Conservation (phyloP, 2,113 vertebrate species). For the Ascaphus truei region DNA sequence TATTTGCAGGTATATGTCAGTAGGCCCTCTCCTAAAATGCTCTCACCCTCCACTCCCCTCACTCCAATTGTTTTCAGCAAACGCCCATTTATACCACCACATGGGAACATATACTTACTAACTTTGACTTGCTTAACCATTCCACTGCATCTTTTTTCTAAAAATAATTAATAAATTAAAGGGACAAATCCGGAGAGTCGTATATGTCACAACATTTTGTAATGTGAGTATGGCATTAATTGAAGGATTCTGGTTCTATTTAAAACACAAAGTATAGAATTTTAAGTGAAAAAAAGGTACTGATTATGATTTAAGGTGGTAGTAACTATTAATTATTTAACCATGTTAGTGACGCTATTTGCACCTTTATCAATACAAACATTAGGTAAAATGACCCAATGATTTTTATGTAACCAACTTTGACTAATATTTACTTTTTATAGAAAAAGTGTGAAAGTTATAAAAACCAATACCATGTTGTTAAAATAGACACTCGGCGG, state of each 20-base stretch:
- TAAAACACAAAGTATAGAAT: conserved; percentile 4
- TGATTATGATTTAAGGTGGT: background rate
- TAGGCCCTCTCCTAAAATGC: too few relatives aligned
- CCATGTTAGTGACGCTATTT: background rate
- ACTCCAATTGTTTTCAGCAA: too few relatives aligned
- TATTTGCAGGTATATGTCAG: too few relatives aligned
- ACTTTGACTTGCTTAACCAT: too few relatives aligned
- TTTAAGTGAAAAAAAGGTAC: background rate
- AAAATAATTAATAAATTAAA: too few relatives aligned
- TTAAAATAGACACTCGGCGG: background rate
- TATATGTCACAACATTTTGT: background rate
- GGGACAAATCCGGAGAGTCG: background rate
- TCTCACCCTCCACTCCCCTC: too few relatives aligned
- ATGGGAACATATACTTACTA: too few relatives aligned
- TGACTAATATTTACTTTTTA: background rate
- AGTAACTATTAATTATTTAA: conserved; percentile 6
- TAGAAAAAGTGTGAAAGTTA: background rate
- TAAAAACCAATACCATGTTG: background rate
- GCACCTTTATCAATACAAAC: background rate
- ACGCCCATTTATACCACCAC: too few relatives aligned
- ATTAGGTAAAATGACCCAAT: too few relatives aligned
- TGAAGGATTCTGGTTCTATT: background rate
- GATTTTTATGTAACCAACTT: too few relatives aligned
- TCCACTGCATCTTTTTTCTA: too few relatives aligned
- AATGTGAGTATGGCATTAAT: background rate